Evolutionary conservation across 1,140 invertebrate species (phyloP).

Genomic region (Temnothorax longispinosus): DNA sequence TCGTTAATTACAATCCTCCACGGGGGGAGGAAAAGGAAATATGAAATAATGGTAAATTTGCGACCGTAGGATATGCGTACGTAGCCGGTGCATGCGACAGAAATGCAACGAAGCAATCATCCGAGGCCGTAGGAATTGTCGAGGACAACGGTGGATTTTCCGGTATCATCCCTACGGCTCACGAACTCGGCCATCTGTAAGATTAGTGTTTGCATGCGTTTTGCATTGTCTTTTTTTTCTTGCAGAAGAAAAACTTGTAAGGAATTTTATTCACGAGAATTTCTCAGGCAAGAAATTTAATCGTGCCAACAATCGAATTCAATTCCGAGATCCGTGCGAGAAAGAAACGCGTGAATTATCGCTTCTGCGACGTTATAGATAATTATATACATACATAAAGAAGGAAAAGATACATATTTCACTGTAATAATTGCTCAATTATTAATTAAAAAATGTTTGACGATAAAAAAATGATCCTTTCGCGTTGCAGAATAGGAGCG

Average conservation of each 20-base stretch:
- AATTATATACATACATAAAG: not conserved
- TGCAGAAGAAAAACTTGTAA: not conserved
- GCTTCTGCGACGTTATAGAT: not conserved
- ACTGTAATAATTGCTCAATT: not conserved
- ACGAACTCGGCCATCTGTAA: slow-evolving; percentile 82
- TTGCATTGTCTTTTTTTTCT: not conserved
- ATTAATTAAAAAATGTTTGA: not conserved
- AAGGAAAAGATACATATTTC: not conserved
- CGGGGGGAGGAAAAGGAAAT: not conserved
- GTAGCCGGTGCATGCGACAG: slow-evolving; percentile 75
- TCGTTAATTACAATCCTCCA: not conserved
- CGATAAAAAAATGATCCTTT: not conserved
- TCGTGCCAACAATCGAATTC: not conserved
- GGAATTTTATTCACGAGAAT: not conserved
- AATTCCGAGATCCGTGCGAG: not conserved
- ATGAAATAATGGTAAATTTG: slow-evolving; percentile 10
- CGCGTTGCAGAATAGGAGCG: slow-evolving; percentile 73
- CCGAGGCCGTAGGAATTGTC: slow-evolving; percentile 77
- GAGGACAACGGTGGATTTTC: slow-evolving; percentile 82
- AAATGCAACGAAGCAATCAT: slow-evolving; percentile 52
- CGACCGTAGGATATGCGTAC: slow-evolving; percentile 75
- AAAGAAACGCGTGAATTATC: not conserved
- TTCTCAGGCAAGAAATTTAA: not conserved
- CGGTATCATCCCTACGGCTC: slow-evolving; percentile 79
- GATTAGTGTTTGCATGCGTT: slow-evolving; percentile 24